Base-by-base conservation (phyloP, 2,888 invertebrate genomes). In the Aelia acuminata region DNA sequence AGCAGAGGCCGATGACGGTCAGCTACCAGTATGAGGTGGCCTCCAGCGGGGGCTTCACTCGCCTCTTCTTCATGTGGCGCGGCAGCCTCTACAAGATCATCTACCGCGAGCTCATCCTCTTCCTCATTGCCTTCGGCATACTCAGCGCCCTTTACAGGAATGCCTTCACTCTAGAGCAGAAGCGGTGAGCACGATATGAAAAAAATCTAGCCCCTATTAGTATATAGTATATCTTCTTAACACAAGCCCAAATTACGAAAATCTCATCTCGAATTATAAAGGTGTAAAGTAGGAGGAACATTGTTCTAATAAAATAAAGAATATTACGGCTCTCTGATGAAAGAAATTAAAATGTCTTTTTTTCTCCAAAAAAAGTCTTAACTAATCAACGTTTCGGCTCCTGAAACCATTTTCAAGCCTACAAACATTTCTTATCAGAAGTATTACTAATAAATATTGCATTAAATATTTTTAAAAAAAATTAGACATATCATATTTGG, bases 11-110 rank as follows among this genome's bases (percentile, higher is more conserved):
- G 87, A 94, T 94, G 94, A 94, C 94, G 90, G 94, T 94, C 89
- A 94, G 94, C 90, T 94, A 94, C 91, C 94, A 94, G 91, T 94
- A 93, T 91, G 93, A 94, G 91, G 94, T 94, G 90, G 94, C 94
- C 84, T 94, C 94, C 90, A 93, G 93, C 90, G 94, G 94, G 89
- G 94, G 94, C 89, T 94, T 94, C 91, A 94, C 94, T 86, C 92
- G 94, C 50, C 92, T 94, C 43, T 92, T 94, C 84, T 93, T 94
- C 91, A 93, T 94, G 93, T 94, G 94, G 94, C 92, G 93, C 89
- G 94, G 94, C 84, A 93, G 93, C 89, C 92, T 94, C 50, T 94
- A 94, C 92, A 94, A 94, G 91, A 92, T 94, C 89, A 93, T 94
- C 89, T 94, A 94, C 92, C 91, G 93, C 89, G 94, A 94, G 91